A percentile compares a stretch with the other conserved stretches of the same genome.
Conservation (phyloP, 2,113 vertebrate species). For the Elachura formosa region DNA sequence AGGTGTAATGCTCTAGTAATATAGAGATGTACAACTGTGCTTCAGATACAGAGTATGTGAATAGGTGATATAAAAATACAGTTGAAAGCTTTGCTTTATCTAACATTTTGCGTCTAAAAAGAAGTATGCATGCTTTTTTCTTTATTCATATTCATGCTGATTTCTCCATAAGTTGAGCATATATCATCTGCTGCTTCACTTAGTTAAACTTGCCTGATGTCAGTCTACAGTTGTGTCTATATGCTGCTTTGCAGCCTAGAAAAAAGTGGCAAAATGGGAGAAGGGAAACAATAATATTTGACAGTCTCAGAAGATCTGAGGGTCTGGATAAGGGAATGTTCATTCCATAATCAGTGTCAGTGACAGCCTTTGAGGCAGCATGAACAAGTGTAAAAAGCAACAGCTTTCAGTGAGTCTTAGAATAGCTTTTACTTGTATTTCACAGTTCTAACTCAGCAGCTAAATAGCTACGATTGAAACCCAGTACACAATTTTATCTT, state of each 20-base stretch:
- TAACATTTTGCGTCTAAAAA: neutral
- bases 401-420: neutral
- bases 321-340: neutral
- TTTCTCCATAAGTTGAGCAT: neutral
- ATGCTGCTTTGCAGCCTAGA: neutral
- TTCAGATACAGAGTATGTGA: neutral
- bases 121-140: neutral
- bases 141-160: neutral
- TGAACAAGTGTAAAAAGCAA: neutral
- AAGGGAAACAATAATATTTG: neutral
- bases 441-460: neutral
- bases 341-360: neutral
- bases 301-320: neutral
- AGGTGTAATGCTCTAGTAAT: neutral
- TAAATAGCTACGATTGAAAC: neutral
- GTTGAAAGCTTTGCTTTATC: neutral
- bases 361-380: neutral
- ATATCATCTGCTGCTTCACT: neutral
- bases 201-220: neutral
- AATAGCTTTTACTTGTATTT: neutral
- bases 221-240: neutral
- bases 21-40: neutral
- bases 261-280: neutral
- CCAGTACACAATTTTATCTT: neutral
- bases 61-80: neutral